Evolutionary conservation across 2,888 invertebrate species (phyloP).

Genomic region (Danaus chrysippus): DNA sequence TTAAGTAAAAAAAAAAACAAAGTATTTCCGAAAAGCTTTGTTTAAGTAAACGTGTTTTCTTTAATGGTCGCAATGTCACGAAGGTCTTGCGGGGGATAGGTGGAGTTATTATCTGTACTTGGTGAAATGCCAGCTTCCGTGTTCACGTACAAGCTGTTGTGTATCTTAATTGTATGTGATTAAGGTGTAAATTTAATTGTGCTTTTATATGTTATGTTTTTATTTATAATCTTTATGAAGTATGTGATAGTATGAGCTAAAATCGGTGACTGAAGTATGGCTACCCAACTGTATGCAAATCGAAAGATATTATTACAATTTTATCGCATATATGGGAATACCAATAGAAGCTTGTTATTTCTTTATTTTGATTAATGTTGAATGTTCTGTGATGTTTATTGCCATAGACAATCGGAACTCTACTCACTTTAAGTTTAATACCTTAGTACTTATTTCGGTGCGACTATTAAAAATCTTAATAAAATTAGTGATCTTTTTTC

Average conservation of each 20-base stretch:
- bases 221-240: background rate
- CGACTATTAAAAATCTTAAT: no score
- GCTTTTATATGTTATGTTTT: background rate
- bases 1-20: conserved; percentile 5
- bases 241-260: background rate
- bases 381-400: no score
- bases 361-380: no score
- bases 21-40: background rate
- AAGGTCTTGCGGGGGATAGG: conserved; percentile 50
- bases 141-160: background rate
- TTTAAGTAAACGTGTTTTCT: conserved; percentile 27
- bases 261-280: no score
- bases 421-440: no score
- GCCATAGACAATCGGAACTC: no score
- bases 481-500: no score
- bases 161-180: conserved; percentile 4
- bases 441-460: no score
- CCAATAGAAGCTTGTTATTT: no score
- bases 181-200: conserved; percentile 11
- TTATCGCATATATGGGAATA: no score
- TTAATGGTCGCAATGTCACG: conserved; percentile 50
- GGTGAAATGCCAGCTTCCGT: conserved; percentile 32
- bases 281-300: no score
- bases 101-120: conserved; percentile 35
- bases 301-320: no score